A percentile compares a stretch with the other conserved stretches of the same genome.
These are phyloP conservation scores for Cataglyphis altisquamis DNA, from an alignment of 2,888 invertebrate species.

Conservation along the genomic window DNA sequence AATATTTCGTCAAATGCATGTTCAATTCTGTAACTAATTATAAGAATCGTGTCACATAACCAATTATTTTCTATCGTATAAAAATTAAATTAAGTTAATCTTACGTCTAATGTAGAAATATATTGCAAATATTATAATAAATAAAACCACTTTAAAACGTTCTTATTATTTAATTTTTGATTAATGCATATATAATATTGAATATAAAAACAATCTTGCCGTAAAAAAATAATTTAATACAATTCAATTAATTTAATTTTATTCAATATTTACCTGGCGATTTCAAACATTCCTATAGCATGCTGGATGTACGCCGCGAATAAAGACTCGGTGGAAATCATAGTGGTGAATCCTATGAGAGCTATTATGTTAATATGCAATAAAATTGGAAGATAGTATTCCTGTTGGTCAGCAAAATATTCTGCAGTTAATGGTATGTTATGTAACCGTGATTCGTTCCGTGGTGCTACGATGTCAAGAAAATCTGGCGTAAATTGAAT, in stretches of 20 bases:
- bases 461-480: slow-evolving; percentile 39
- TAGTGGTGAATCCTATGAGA: slow-evolving; percentile 16
- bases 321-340: slow-evolving; percentile 44
- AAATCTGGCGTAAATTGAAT: slow-evolving; percentile 36
- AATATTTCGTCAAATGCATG: slow-evolving; percentile 36
- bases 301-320: slow-evolving; percentile 26
- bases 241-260: background rate
- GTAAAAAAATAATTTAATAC: background rate
- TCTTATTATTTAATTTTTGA: background rate
- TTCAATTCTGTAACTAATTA: slow-evolving; percentile 43
- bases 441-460: slow-evolving; percentile 34
- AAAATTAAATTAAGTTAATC: background rate
- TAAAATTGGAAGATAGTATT: slow-evolving; percentile 32
- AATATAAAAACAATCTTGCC: background rate
- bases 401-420: slow-evolving; percentile 44
- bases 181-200: background rate
- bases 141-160: background rate
- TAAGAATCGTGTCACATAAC: background rate
- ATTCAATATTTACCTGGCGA: slow-evolving; percentile 33
- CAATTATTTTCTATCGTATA: background rate
- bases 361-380: slow-evolving; percentile 29
- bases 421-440: slow-evolving; percentile 25
- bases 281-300: slow-evolving; percentile 39
- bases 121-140: background rate
- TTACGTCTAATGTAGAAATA: background rate